Percentiles rank a stretch among this genome's conserved stretches.
These are phyloP conservation scores for Zaprionus tsacasi DNA, from an alignment of 1,140 invertebrate species.

Conservation along the genomic window DNA sequence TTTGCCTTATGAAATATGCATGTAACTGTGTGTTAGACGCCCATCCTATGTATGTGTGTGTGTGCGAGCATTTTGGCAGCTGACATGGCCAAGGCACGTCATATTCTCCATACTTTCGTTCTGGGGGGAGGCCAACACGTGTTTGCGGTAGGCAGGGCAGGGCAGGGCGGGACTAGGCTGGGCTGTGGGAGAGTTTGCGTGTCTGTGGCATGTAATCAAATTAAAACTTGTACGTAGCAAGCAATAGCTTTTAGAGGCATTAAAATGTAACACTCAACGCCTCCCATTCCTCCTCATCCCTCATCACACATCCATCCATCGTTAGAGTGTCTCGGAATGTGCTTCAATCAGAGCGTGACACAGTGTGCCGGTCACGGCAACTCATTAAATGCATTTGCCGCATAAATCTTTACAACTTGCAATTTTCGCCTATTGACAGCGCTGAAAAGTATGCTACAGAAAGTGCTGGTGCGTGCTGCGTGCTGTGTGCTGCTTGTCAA, in stretches of 20 bases:
- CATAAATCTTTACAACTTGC: constrained; percentile 48
- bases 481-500: not conserved
- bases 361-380: not conserved
- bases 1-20: constrained; percentile 47
- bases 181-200: constrained; percentile 44
- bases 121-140: constrained; percentile 5
- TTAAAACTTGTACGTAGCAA: constrained; percentile 72
- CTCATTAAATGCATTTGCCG: constrained; percentile 44
- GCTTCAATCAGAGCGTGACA: not conserved
- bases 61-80: constrained; percentile 42
- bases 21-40: constrained; percentile 17
- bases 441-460: constrained; percentile 7
- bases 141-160: constrained; percentile 9
- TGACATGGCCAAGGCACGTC: constrained; percentile 59
- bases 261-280: constrained; percentile 40
- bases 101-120: constrained; percentile 51
- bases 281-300: not conserved
- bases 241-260: constrained; percentile 74
- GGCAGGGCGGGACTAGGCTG: constrained; percentile 27
- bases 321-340: constrained; percentile 1
- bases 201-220: constrained; percentile 77
- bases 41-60: constrained; percentile 21
- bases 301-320: constrained; percentile 17
- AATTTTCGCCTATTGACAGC: constrained; percentile 59
- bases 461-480: not conserved